phyloP scores from a whole-genome alignment of 37 sponge, comb jelly and placozoan species.

The Mnemiopsis leidyi region DNA sequence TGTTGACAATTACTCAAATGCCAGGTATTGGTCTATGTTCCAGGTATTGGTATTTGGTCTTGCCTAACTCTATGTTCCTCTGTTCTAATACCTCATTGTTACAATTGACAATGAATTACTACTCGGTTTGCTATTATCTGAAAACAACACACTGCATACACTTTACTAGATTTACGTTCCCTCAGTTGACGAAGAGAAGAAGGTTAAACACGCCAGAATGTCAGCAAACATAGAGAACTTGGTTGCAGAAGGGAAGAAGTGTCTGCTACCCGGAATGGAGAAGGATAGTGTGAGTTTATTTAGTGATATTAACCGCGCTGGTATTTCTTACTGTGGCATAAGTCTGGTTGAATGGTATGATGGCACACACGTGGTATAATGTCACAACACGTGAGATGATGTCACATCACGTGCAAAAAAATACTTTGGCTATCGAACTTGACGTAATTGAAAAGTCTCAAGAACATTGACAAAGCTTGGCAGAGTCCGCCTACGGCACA shows the following conservation, averaged over 20 bases:
- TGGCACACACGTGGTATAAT: not conserved
- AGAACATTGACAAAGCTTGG: too few species aligned
- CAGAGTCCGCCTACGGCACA: too few species aligned
- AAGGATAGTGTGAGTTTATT: constrained; percentile 72
- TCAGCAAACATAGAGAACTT: constrained; percentile 82
- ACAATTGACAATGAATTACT: too few species aligned
- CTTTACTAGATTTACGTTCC: too few species aligned
- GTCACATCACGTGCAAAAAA: not conserved
- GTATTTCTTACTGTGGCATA: not conserved
- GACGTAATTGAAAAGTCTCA: too few species aligned
- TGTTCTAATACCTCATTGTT: too few species aligned
- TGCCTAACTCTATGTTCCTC: too few species aligned
- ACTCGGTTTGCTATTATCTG: too few species aligned
- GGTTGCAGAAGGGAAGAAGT: constrained; percentile 71
- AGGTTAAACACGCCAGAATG: constrained; percentile 83
- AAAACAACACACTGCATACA: too few species aligned
- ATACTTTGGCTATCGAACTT: too few species aligned
- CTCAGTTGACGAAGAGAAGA: constrained; percentile 66
- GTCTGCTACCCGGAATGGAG: constrained; percentile 77
- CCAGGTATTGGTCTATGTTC: not conserved
- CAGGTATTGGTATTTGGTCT: too few species aligned
- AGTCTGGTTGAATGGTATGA: not conserved
- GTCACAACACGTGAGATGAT: not conserved
- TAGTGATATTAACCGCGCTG: not conserved
- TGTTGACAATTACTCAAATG: too few species aligned